These are phyloP conservation scores for Pseudococcus longispinus DNA, from an alignment of 2,888 invertebrate genomes.

Conservation along the genomic window DNA sequence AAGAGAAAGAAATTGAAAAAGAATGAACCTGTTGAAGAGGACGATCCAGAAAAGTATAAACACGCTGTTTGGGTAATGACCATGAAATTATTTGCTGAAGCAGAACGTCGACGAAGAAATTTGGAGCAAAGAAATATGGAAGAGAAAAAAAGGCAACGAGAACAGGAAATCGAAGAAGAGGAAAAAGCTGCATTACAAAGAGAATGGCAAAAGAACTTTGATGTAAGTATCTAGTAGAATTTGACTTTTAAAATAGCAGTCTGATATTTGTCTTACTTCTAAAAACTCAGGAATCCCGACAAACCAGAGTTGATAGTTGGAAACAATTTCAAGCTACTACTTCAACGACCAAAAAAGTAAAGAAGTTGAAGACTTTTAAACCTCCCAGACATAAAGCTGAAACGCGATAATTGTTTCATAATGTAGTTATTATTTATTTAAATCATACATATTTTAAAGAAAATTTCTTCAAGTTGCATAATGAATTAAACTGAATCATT, in stretches of 20 bases:
- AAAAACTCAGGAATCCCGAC: conserved; percentile 77
- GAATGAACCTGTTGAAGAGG: conserved; percentile 90
- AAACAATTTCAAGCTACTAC: conserved; percentile 82
- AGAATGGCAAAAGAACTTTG: conserved; percentile 99
- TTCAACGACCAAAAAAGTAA: conserved; percentile 72
- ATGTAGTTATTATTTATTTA: neutral
- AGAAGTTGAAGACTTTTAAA: conserved; percentile 82
- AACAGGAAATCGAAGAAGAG: conserved; percentile 91
- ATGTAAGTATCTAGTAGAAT: conserved; percentile 67
- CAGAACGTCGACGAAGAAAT: conserved; percentile 88
- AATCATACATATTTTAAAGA: neutral
- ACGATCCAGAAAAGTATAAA: conserved; percentile 83
- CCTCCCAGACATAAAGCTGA: conserved; percentile 94
- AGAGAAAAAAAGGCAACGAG: conserved; percentile 91
- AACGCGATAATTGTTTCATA: conserved; percentile 68
- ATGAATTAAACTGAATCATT: neutral
- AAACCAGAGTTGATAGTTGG: conserved; percentile 92
- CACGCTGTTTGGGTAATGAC: conserved; percentile 98
- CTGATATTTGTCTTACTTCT: neutral
- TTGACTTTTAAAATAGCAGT: neutral
- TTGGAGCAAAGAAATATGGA: conserved; percentile 89
- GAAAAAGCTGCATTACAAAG: conserved; percentile 88
- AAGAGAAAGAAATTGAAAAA: conserved; percentile 94
- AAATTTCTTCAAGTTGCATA: neutral
- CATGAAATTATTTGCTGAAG: conserved; percentile 96